Evolutionary conservation across 1,140 invertebrate species (phyloP).

Genomic region (Antheraea mylitta): DNA sequence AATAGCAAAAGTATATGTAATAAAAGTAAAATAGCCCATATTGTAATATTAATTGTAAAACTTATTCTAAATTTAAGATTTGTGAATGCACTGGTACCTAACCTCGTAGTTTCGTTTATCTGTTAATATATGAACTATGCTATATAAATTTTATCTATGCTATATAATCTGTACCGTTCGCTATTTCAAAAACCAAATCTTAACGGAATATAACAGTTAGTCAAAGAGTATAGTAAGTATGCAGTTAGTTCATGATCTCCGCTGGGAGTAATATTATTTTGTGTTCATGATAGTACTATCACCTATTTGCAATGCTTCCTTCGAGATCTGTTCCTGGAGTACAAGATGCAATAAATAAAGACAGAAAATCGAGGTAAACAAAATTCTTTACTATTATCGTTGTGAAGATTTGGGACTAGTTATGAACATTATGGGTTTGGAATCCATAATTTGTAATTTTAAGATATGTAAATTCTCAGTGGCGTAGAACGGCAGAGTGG

Average conservation of each 20-base stretch:
- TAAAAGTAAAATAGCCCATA: too few species aligned
- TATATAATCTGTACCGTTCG: too few species aligned
- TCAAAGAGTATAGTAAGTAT: too few species aligned
- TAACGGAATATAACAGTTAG: neutral
- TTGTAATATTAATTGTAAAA: too few species aligned
- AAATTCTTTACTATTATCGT: neutral
- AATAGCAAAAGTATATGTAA: conserved; percentile 4
- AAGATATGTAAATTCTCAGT: too few species aligned
- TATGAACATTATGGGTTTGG: too few species aligned
- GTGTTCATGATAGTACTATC: neutral
- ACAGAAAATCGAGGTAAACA: conserved; percentile 51
- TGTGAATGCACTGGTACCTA: neutral
- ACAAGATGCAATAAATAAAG: conserved; percentile 20
- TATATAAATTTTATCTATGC: neutral
- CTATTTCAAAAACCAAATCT: neutral
- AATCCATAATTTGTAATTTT: too few species aligned
- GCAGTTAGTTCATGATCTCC: too few species aligned
- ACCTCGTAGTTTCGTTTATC: neutral
- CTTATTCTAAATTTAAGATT: neutral
- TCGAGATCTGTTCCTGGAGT: conserved; percentile 42
- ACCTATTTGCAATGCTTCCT: conserved; percentile 32
- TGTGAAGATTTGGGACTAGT: neutral
- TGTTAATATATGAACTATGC: neutral
- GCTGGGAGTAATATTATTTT: too few species aligned
- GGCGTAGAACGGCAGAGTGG: too few species aligned